A percentile compares a stretch with the other conserved stretches of the same genome.
phyloP scores from a whole-genome alignment of 2,113 vertebrate genomes.

The Xiphorhynchus elegans region DNA sequence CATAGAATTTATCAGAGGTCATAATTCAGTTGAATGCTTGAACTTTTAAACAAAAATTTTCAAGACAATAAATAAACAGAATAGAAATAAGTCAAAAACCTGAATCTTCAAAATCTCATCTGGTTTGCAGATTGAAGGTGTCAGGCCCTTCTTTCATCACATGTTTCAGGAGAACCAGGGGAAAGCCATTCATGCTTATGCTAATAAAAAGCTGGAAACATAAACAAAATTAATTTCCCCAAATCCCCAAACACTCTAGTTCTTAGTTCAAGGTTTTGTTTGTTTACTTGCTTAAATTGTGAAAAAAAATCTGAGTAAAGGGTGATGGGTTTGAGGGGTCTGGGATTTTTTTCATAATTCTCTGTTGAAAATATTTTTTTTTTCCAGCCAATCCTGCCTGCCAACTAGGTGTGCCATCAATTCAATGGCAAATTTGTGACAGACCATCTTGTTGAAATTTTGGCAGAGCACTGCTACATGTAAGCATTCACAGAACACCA shows the following conservation, averaged over 20 bases:
- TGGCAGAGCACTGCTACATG: slow-evolving; percentile 20
- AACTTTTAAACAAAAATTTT: neutral
- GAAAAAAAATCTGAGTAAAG: slow-evolving; percentile 8
- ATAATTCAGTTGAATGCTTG: neutral
- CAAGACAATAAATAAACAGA: neutral
- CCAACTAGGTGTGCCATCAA: slow-evolving; percentile 47
- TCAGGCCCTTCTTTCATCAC: neutral
- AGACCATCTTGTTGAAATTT: slow-evolving; percentile 51
- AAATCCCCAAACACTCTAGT: neutral
- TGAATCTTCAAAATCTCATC: neutral
- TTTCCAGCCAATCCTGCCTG: neutral
- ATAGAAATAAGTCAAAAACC: neutral
- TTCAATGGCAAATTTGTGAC: slow-evolving; percentile 45
- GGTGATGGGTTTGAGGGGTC: neutral
- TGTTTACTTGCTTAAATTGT: neutral
- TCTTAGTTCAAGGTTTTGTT: neutral
- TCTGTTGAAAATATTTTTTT: neutral
- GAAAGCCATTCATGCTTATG: neutral
- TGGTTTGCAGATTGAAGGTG: neutral
- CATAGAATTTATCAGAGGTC: neutral
- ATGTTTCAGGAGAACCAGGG: neutral
- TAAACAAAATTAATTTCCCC: neutral
- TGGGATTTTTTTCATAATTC: neutral
- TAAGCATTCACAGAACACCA: slow-evolving; percentile 48
- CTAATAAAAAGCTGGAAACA: neutral